phyloP scores from a whole-genome alignment of 2,797 vertebrate species.

The Oreortyx pictus region DNA sequence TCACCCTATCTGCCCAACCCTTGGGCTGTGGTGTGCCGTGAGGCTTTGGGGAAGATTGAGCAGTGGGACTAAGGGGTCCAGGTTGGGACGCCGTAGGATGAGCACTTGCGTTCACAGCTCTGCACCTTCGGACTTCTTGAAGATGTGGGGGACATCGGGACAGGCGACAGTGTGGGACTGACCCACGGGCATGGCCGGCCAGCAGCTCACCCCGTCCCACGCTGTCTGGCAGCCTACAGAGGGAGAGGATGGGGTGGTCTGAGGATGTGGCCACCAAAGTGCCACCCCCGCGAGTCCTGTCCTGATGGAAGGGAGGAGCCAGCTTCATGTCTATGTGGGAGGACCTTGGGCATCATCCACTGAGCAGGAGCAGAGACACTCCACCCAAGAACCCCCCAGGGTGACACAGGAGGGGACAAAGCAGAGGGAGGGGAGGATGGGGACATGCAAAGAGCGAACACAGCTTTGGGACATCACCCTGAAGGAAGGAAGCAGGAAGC shows the following conservation, averaged over 20 bases:
- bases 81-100: background rate
- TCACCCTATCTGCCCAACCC: accelerated
- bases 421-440: background rate
- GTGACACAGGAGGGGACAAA: background rate
- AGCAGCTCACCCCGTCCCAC: constrained; percentile 78
- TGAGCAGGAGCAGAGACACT: background rate
- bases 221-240: constrained; percentile 67
- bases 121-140: constrained; percentile 49
- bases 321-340: background rate
- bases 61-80: background rate
- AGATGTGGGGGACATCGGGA: constrained; percentile 31
- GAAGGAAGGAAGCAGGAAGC: background rate
- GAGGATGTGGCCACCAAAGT: background rate
- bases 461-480: background rate
- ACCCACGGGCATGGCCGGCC: constrained; percentile 39
- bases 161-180: constrained; percentile 52
- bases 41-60: background rate
- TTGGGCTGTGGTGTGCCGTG: accelerated
- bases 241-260: accelerated
- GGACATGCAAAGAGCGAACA: background rate
- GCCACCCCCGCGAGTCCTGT: background rate
- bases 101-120: background rate
- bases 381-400: background rate
- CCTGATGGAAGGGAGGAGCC: background rate
- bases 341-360: background rate